Evolutionary conservation across 2,113 vertebrate genomes (phyloP).

Genomic region (Geococcyx californianus): DNA sequence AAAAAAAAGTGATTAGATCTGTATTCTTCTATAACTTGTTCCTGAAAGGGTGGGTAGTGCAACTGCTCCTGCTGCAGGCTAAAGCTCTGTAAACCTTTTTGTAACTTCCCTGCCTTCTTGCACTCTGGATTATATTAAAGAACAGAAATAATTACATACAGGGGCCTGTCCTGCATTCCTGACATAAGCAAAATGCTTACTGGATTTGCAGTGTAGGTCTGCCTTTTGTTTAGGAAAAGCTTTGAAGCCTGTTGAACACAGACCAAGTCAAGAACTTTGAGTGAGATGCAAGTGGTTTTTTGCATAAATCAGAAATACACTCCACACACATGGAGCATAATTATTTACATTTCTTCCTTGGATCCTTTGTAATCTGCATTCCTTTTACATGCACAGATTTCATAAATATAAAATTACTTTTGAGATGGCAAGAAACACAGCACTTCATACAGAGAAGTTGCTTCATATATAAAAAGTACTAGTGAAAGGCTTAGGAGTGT

Average conservation of each 20-base stretch:
- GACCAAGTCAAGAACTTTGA: neutral
- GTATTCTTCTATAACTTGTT: neutral
- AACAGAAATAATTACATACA: slow-evolving; percentile 40
- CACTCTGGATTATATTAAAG: slow-evolving; percentile 37
- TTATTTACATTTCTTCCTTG: neutral
- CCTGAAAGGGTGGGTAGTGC: neutral
- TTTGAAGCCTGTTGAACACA: slow-evolving; percentile 12
- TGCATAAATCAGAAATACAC: neutral
- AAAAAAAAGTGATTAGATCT: neutral
- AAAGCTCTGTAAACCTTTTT: neutral
- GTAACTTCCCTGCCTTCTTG: neutral
- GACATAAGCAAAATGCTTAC: slow-evolving; percentile 42
- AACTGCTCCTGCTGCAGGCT: neutral
- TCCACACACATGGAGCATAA: neutral
- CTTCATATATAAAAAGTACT: neutral
- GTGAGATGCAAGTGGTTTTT: neutral
- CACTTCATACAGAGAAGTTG: neutral
- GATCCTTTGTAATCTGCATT: neutral
- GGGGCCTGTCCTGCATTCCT: slow-evolving; percentile 45
- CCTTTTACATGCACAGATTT: neutral
- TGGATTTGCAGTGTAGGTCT: slow-evolving; percentile 44
- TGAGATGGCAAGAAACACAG: neutral
- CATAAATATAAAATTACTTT: neutral
- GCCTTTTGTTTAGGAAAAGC: slow-evolving; percentile 49
- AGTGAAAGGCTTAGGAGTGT: neutral